phyloP scores from a whole-genome alignment of 2,888 invertebrate genomes.

The Oithona nana region DNA sequence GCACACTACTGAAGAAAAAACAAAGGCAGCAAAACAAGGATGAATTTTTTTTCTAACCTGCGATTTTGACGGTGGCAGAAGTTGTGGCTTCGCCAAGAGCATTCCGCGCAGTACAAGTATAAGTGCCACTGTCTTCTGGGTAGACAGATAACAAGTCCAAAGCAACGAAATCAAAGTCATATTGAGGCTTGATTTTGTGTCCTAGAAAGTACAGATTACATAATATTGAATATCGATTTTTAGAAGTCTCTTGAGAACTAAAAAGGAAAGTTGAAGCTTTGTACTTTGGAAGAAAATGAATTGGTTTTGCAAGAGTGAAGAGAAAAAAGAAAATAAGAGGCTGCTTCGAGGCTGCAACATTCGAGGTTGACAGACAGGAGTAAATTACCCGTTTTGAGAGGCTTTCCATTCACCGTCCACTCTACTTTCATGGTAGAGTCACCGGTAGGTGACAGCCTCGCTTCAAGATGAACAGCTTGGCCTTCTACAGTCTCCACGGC shows the following conservation, averaged over 20 bases:
- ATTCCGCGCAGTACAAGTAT: conserved; percentile 85
- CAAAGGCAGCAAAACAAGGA: background rate
- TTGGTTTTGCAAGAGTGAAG: no score
- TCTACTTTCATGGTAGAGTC: conserved; percentile 76
- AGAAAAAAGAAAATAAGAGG: no score
- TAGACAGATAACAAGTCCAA: conserved; percentile 87
- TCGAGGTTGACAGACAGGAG: no score
- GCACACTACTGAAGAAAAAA: background rate
- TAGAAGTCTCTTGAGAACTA: background rate
- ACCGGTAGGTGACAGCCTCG: conserved; percentile 70
- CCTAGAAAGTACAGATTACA: conserved; percentile 25
- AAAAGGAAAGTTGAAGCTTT: background rate
- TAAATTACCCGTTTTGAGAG: conserved; percentile 75
- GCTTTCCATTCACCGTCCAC: conserved; percentile 88
- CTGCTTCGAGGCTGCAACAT: no score
- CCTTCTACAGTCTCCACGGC: conserved; percentile 65
- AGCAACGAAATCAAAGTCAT: conserved; percentile 92
- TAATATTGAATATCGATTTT: conserved; percentile 1
- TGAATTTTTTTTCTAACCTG: conserved; percentile 34
- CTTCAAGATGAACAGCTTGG: conserved; percentile 77
- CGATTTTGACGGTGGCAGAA: conserved; percentile 68
- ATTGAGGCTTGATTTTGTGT: conserved; percentile 78
- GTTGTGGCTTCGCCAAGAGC: conserved; percentile 84
- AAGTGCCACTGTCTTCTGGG: conserved; percentile 90
- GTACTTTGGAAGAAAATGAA: no score